Evolutionary conservation across 1,140 invertebrate species (phyloP), one percentile per base, ranked within the genome.

Genomic region (Polypedilum pembai): DNA sequence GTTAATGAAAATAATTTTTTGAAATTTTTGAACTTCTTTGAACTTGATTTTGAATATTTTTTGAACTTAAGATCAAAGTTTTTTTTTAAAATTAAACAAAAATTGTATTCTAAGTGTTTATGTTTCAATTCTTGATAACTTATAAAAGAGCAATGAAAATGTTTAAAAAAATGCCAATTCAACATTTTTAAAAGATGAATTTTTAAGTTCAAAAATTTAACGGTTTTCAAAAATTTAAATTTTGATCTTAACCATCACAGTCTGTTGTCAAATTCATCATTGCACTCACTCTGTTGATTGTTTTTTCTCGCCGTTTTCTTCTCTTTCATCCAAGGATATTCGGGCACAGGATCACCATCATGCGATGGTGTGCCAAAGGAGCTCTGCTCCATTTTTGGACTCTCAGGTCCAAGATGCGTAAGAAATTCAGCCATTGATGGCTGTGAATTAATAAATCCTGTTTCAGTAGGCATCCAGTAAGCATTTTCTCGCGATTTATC

Each of bases 261-360:
- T 33, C 24, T 33, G 24, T 33, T 33, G 24, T 33, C 2, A 33
- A 33, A 3, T 33, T 33, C 24, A 33, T 33, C 24, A n/a, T 33
- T 12, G 45, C n/a, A 83, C 87, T 88, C 85, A 83, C 94, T 93
- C 79, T 87, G 90, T 81, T 85, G 90, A 80, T 87, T 90, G 81
- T 85, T 89, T 83, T 97, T 96, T 78, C 94, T 87, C 1, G 93
- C 93, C 1, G 94, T 95, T 83, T 97, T 97, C 86, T 97, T 97
- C 83, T 97, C 95, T 82, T 96, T 96, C 94, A 97, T 96, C 94
- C 94, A 97, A 0, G 94, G 93, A 82, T 95, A 97, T 79, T 96
- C 94, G 20, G 94, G 93, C 73, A 95, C 91, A 80, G 86, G 73
- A 87, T 88, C 79, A 88, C 89, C 83, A 86, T 86, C 74, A 88